Conservation (phyloP, 2,888 invertebrate genomes). For the Thelaira solivaga region DNA sequence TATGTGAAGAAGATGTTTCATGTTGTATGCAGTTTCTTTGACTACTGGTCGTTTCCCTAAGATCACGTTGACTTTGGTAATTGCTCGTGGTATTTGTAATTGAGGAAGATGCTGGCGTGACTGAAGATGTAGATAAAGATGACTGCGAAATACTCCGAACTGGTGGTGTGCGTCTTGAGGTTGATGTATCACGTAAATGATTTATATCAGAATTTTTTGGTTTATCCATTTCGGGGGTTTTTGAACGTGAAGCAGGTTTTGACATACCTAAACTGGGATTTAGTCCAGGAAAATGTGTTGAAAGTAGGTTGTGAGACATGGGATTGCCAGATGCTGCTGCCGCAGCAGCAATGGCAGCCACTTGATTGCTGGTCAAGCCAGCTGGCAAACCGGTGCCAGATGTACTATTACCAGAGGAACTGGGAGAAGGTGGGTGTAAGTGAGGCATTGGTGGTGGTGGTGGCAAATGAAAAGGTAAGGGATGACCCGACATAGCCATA, state of each 20-base stretch:
- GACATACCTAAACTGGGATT: constrained; percentile 63
- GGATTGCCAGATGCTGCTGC: constrained; percentile 82
- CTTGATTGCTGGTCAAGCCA: constrained; percentile 80
- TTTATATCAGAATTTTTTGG: constrained; percentile 79
- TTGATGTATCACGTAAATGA: constrained; percentile 76
- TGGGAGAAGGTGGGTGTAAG: constrained; percentile 66
- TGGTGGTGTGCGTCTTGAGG: constrained; percentile 53
- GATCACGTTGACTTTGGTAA: constrained; percentile 67
- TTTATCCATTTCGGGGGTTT: constrained; percentile 68
- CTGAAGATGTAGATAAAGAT: constrained; percentile 18
- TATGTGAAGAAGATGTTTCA: constrained; percentile 61
- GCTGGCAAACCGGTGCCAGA: constrained; percentile 61
- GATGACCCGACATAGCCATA: constrained; percentile 80
- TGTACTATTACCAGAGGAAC: constrained; percentile 54
- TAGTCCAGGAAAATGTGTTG: constrained; percentile 77
- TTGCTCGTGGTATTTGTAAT: constrained; percentile 64
- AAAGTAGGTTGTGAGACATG: constrained; percentile 81
- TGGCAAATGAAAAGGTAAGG: constrained; percentile 82
- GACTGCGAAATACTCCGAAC: constrained; percentile 56
- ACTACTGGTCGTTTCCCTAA: constrained; percentile 53
- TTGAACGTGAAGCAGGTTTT: constrained; percentile 64
- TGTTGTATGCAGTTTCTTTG: constrained; percentile 64
- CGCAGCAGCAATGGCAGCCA: constrained; percentile 79
- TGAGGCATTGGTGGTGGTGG: constrained; percentile 82
- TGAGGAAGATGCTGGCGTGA: constrained; percentile 49